Conservation (phyloP, 2,888 invertebrate species). For the Cheilosia vernalis region DNA sequence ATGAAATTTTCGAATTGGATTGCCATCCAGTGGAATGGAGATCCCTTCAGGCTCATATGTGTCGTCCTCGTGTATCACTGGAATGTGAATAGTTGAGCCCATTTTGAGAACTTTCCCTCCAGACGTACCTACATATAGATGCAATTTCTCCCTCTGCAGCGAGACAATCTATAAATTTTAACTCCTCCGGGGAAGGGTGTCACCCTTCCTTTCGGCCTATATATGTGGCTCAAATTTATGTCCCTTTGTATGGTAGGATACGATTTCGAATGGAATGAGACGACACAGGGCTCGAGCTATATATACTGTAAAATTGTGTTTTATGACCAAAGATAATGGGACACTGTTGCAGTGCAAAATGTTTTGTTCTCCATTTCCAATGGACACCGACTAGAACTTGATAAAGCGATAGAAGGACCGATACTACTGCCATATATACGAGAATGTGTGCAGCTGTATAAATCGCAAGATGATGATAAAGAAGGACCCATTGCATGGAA, state of each 20-base stretch:
- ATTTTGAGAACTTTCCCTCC: slow-evolving; percentile 10
- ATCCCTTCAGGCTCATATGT: slow-evolving; percentile 21
- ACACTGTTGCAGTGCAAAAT: slow-evolving; percentile 62
- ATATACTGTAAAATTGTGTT: slow-evolving; percentile 72
- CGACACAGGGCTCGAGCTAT: not conserved
- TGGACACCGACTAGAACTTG: slow-evolving; percentile 45
- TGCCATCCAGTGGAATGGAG: slow-evolving; percentile 35
- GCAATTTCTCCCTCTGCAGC: slow-evolving; percentile 34
- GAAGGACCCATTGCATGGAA: slow-evolving; percentile 10
- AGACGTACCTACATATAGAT: slow-evolving; percentile 13
- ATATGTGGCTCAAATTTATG: slow-evolving; percentile 56
- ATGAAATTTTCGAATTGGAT: slow-evolving; percentile 74
- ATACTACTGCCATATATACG: slow-evolving; percentile 23
- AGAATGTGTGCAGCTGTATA: not conserved
- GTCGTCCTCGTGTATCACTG: slow-evolving; percentile 30
- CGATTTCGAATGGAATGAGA: slow-evolving; percentile 39
- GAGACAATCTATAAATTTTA: slow-evolving; percentile 71
- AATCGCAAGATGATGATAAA: slow-evolving; percentile 35
- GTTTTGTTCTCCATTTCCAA: slow-evolving; percentile 68
- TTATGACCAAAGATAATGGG: slow-evolving; percentile 73
- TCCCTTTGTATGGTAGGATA: slow-evolving; percentile 44
- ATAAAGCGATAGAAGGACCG: slow-evolving; percentile 47
- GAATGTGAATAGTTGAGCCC: slow-evolving; percentile 54
- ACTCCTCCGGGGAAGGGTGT: slow-evolving; percentile 32
- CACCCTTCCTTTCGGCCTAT: slow-evolving; percentile 46